phyloP scores from a whole-genome alignment of 2,113 vertebrate species.

The Strix aluco region DNA sequence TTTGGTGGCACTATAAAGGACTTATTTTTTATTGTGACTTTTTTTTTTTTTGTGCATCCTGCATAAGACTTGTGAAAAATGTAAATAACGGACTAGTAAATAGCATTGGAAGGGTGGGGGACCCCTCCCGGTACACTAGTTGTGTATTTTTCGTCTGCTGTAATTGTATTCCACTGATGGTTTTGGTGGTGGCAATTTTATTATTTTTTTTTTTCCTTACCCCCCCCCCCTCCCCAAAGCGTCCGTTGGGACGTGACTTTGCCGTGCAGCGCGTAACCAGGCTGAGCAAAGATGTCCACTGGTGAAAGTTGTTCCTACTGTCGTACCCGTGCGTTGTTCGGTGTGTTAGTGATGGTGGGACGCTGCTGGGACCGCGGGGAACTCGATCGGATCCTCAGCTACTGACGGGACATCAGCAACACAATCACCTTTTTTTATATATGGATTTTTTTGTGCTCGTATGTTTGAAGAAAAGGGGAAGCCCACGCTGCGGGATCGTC shows the following conservation, averaged over 20 bases:
- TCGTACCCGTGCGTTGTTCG: neutral
- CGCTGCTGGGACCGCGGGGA: slow-evolving; percentile 48
- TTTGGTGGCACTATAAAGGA: slow-evolving; percentile 63
- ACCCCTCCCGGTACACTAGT: slow-evolving; percentile 78
- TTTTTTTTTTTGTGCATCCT: slow-evolving; percentile 37
- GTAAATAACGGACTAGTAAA: slow-evolving; percentile 90
- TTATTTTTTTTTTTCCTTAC: neutral
- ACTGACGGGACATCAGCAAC: neutral
- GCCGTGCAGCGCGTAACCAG: neutral
- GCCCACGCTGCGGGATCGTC: slow-evolving; percentile 1
- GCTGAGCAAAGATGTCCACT: neutral
- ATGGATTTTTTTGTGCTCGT: slow-evolving; percentile 1
- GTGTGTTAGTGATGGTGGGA: neutral
- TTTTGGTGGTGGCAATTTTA: slow-evolving; percentile 68
- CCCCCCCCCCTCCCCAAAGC: too few species aligned
- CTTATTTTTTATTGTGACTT: slow-evolving; percentile 32
- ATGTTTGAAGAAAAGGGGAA: slow-evolving; percentile 37
- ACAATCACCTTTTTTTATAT: neutral
- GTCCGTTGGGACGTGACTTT: neutral
- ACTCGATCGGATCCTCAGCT: slow-evolving; percentile 15
- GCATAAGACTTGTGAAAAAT: slow-evolving; percentile 86
- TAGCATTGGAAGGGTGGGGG: slow-evolving; percentile 56
- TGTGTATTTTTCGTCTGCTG: slow-evolving; percentile 80
- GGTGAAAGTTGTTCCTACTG: neutral
- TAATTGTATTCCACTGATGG: slow-evolving; percentile 76